Conservation (phyloP, 2,113 vertebrate species). For the Merops nubicus region DNA sequence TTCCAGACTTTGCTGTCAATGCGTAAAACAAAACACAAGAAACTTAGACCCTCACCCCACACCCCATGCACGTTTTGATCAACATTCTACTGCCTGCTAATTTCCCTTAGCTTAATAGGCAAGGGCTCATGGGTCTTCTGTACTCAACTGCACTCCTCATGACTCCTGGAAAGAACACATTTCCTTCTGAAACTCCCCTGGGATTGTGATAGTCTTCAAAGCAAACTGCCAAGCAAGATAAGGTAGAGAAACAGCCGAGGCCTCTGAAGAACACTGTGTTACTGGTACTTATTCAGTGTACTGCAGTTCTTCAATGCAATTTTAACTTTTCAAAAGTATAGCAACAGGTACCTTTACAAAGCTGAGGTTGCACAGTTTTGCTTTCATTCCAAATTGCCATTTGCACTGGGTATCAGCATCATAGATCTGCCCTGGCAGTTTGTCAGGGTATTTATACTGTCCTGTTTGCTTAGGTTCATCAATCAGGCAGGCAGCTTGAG, state of each 20-base stretch:
- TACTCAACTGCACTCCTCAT: background rate
- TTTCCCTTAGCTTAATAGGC: background rate
- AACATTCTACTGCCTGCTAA: background rate
- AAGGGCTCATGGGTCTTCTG: background rate
- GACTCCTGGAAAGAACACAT: background rate
- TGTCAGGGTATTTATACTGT: slow-evolving; percentile 93
- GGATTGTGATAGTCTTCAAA: background rate
- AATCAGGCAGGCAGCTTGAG: slow-evolving; percentile 95
- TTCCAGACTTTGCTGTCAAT: background rate
- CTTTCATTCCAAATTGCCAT: slow-evolving; percentile 97
- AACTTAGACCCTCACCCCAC: background rate
- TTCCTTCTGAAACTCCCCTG: background rate
- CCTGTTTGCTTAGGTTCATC: slow-evolving; percentile 95
- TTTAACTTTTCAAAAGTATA: slow-evolving; percentile 18
- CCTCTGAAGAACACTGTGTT: background rate
- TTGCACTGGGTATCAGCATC: slow-evolving; percentile 97
- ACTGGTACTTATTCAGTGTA: background rate
- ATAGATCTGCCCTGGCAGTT: slow-evolving; percentile 97
- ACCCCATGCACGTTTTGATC: background rate
- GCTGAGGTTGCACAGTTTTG: slow-evolving; percentile 92
- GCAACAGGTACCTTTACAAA: slow-evolving; percentile 89
- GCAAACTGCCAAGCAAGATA: slow-evolving; percentile 52
- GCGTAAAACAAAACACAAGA: background rate
- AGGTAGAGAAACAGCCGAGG: slow-evolving; percentile 59
- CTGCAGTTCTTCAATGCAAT: slow-evolving; percentile 7